Conservation (phyloP, 2,888 invertebrate species). For the Ormyrus labotus region DNA sequence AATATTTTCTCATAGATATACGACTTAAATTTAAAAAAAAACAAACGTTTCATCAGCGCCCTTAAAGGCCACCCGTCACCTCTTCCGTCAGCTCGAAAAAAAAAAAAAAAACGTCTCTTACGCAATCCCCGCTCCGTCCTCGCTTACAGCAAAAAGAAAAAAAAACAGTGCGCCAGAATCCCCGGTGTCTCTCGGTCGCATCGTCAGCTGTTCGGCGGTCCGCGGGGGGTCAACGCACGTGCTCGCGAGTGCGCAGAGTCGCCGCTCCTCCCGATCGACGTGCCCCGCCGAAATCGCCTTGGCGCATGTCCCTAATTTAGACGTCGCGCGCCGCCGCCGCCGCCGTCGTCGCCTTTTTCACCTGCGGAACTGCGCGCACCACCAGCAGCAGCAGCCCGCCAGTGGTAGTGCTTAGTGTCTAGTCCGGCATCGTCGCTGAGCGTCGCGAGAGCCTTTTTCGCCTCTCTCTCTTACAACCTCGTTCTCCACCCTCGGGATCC, state of each 20-base stretch:
- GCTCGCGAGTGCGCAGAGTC: background rate
- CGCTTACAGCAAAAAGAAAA: too few species aligned
- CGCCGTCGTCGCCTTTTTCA: background rate
- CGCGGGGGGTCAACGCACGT: background rate
- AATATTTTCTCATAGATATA: too few species aligned
- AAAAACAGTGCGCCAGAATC: too few species aligned
- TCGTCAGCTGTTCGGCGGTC: too few species aligned
- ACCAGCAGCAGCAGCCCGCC: too few species aligned
- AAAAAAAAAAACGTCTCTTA: background rate
- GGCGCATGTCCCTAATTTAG: conserved; percentile 51
- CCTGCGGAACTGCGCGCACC: conserved; percentile 1
- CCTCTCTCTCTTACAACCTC: background rate
- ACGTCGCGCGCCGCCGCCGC: background rate
- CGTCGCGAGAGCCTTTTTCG: too few species aligned
- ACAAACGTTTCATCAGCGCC: background rate
- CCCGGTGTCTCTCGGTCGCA: too few species aligned
- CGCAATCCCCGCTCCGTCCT: too few species aligned
- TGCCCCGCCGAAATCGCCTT: conserved; percentile 23
- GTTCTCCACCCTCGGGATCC: background rate
- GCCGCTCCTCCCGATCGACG: too few species aligned
- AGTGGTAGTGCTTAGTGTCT: background rate
- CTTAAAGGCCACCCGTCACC: too few species aligned
- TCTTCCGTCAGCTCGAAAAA: background rate
- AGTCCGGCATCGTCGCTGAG: too few species aligned
- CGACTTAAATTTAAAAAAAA: background rate